These are phyloP conservation scores for Calonectris borealis DNA, from an alignment of 2,113 vertebrate genomes.

Conservation along the genomic window DNA sequence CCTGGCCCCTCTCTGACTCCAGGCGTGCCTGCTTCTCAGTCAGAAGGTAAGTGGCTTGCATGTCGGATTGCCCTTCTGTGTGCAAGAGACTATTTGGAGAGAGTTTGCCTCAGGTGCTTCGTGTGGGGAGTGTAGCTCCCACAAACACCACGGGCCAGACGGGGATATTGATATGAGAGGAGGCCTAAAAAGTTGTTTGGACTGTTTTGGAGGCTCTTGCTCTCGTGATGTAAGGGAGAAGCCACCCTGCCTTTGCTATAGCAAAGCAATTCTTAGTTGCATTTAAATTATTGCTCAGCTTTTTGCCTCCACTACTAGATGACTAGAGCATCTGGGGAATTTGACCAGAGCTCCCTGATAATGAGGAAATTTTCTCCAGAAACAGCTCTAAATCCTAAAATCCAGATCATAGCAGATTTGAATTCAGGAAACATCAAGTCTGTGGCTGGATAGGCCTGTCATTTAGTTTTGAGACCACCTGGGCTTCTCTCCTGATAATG, in stretches of 20 bases:
- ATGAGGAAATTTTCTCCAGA: neutral
- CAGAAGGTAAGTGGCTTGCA: constrained; percentile 64
- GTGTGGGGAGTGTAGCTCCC: neutral
- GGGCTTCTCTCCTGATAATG: neutral
- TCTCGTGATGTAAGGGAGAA: neutral
- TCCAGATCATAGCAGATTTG: neutral
- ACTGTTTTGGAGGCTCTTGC: neutral
- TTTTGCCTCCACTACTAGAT: neutral
- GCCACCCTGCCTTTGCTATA: neutral
- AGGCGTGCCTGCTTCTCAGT: neutral
- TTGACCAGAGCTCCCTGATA: neutral
- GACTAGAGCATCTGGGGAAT: neutral
- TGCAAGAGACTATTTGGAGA: neutral
- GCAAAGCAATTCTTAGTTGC: neutral
- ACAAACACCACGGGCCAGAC: neutral
- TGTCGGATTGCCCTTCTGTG: neutral
- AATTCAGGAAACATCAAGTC: neutral
- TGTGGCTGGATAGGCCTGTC: neutral
- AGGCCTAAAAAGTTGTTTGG: neutral
- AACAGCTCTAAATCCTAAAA: neutral
- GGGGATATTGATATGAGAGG: neutral
- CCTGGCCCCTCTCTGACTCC: neutral
- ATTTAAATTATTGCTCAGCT: neutral
- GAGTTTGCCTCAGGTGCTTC: neutral
- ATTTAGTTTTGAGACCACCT: neutral